Conservation (phyloP, 2,888 invertebrate species). For the Drosophila neonasuta region DNA sequence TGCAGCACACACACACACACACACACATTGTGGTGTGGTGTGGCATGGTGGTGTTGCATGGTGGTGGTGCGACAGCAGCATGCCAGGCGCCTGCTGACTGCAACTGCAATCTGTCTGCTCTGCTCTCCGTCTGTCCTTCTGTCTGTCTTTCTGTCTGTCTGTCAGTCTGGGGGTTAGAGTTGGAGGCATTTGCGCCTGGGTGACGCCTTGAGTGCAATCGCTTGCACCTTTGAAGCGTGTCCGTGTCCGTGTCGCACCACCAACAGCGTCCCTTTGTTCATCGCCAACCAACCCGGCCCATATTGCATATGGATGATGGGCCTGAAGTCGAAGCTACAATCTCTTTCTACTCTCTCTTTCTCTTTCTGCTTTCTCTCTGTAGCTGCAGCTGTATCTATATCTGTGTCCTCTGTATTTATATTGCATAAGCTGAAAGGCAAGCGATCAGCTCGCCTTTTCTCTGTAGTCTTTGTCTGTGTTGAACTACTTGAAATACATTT, state of each 20-base stretch:
- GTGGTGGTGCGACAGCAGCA: constrained; percentile 4
- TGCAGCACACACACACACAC: constrained; percentile 11
- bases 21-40: constrained; percentile 5
- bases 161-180: constrained; percentile 13
- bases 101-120: constrained; percentile 71
- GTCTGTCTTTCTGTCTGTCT: constrained; percentile 24
- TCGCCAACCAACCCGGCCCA: constrained; percentile 21
- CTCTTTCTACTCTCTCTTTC: constrained; percentile 1
- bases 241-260: constrained; percentile 70
- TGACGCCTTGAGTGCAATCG: constrained; percentile 75
- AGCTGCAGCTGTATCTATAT: constrained; percentile 19
- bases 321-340: background rate
- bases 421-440: constrained; percentile 45
- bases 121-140: constrained; percentile 31
- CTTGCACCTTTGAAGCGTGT: constrained; percentile 76
- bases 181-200: constrained; percentile 54
- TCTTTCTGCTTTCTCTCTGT: background rate
- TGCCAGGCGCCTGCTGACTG: constrained; percentile 56
- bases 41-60: too few species aligned
- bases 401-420: constrained; percentile 26
- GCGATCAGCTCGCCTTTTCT: constrained; percentile 27
- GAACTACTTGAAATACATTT: constrained; percentile 1
- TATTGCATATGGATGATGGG: constrained; percentile 36
- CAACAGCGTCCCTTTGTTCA: constrained; percentile 56
- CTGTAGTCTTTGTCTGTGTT: constrained; percentile 11